These are phyloP conservation scores for Neoitamus cyanurus DNA, from an alignment of 2,888 invertebrate genomes.

Conservation along the genomic window DNA sequence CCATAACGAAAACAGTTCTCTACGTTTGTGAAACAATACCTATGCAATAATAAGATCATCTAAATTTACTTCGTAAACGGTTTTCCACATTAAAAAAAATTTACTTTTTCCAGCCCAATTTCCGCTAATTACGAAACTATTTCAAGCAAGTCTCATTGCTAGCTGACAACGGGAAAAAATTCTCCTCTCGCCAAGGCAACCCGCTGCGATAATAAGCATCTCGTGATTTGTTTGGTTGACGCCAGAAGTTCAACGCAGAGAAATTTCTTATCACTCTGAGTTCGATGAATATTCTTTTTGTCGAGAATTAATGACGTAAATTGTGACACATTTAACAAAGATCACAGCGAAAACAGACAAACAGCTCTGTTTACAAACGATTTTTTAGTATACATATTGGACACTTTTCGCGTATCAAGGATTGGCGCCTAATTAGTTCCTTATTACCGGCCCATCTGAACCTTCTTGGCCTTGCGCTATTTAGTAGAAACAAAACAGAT, in stretches of 20 bases:
- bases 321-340: neutral
- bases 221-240: neutral
- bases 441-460: neutral
- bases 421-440: neutral
- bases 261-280: neutral
- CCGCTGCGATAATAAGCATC: neutral
- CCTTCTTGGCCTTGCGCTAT: neutral
- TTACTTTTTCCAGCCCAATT: neutral
- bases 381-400: neutral
- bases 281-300: neutral
- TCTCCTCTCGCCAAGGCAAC: neutral
- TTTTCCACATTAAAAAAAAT: neutral
- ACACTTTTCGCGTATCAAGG: neutral
- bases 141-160: neutral
- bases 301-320: constrained; percentile 3
- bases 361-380: constrained; percentile 2
- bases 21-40: too few species aligned
- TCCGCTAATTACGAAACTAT: neutral
- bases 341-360: neutral
- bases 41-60: too few species aligned
- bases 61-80: too few species aligned
- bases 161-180: neutral
- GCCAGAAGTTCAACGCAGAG: neutral
- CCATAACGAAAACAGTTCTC: too few species aligned
- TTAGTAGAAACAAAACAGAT: neutral